Conservation (phyloP, 2,113 vertebrate genomes). For the Kryptolebias marmoratus region DNA sequence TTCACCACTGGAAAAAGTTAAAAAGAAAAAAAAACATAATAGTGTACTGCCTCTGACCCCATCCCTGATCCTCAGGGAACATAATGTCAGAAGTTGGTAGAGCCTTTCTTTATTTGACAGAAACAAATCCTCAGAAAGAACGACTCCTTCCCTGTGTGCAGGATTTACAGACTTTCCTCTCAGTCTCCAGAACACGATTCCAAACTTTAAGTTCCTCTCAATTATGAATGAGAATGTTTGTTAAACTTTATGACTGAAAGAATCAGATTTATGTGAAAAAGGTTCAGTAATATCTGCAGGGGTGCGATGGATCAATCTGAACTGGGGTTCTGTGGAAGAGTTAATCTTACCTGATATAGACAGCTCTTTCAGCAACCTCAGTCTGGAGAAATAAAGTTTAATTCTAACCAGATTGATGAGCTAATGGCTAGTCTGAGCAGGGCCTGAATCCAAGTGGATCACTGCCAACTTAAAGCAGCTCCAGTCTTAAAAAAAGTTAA, state of each 20-base stretch:
- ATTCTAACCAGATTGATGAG: too few species aligned
- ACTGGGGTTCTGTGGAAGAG: too few species aligned
- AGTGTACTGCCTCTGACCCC: slow-evolving; percentile 58
- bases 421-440: too few species aligned
- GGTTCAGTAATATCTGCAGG: too few species aligned
- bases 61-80: slow-evolving; percentile 52
- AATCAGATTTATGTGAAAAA: too few species aligned
- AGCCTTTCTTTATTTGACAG: slow-evolving; percentile 62
- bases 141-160: slow-evolving; percentile 25
- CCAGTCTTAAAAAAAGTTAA: too few species aligned
- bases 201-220: neutral
- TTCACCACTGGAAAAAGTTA: slow-evolving; percentile 2
- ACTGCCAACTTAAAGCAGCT: too few species aligned
- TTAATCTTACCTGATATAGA: too few species aligned
- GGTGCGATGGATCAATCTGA: too few species aligned
- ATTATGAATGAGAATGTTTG: slow-evolving; percentile 20
- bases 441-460: too few species aligned
- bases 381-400: too few species aligned
- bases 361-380: too few species aligned
- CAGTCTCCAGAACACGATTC: slow-evolving; percentile 9
- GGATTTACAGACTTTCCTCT: slow-evolving; percentile 18
- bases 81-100: slow-evolving; percentile 62
- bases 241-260: neutral
- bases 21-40: slow-evolving; percentile 6
- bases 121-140: slow-evolving; percentile 65